Base-by-base conservation (phyloP, 2,113 vertebrate species). In the Nothobranchius kuhntae region DNA sequence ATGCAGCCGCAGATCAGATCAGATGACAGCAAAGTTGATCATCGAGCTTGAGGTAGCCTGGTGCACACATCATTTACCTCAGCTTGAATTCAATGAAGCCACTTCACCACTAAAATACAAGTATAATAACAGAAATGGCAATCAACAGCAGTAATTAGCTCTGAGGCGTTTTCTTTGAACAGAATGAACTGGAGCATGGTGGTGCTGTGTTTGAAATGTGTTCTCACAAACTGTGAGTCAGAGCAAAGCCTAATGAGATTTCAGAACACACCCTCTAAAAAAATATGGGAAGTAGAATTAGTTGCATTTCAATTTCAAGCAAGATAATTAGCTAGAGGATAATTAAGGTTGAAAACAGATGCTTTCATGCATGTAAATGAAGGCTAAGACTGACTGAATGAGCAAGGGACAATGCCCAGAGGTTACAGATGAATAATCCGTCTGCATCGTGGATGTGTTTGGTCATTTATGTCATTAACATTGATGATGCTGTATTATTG, bases 321-420 rank as follows among this genome's bases (percentile, higher is more conserved):
- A 40, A 57, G 11, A 63, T 64, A 57, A 71, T 64, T 57, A 64
- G 36, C 11, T 21, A n/a, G 9, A 57, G 35, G 38, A 17, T 44
- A 0, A 71, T 57, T 63, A 71, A 51, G 46, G 53, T 17, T 8
- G 60, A 42, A 0, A 15, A 40, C 9, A 13, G 61, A 9, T 13
- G 14, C 30, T 50, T 0, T 35, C 9, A 35, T 40, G 21, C 68
- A 45, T 71, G 60, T 24, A 44, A 71, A 52, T 36, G 5, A 24
- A n/a, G 47, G n/a, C 1, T 14, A 26, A n/a, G 58, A 51, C 51
- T 30, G 21, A 44, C 45, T 9, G 38, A 13, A 7, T 26, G 56
- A 21, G 38, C 2, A 0, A 30, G 30, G 30, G 55, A 46, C 21
- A 3, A 36, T 44, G 38, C 47, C 30, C 14, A 15, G 14, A 36